phyloP scores from a whole-genome alignment of 1,140 invertebrate species.

The Bombus balteatus region DNA sequence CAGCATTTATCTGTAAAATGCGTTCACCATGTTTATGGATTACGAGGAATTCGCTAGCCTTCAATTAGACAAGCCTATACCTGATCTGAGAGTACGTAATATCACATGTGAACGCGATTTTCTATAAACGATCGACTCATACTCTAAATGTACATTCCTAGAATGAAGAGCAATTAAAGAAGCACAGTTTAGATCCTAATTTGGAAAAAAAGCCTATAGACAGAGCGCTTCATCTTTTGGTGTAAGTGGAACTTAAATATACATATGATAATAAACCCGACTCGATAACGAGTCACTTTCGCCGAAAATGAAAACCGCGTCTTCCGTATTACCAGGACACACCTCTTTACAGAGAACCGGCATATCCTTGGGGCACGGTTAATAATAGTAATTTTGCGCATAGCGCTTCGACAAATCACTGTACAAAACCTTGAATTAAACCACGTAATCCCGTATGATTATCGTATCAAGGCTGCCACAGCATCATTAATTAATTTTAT shows the following conservation, averaged over 20 bases:
- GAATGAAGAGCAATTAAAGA: conserved; percentile 73
- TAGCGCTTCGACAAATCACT: conserved; percentile 17
- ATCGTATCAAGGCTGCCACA: conserved; percentile 43
- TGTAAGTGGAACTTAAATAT: conserved; percentile 67
- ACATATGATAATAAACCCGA: neutral
- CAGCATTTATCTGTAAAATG: neutral
- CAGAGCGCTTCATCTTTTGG: conserved; percentile 73
- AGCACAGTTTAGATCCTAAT: conserved; percentile 67
- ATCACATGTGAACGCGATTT: neutral
- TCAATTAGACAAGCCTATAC: conserved; percentile 71
- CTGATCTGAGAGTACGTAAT: conserved; percentile 61
- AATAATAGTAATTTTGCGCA: conserved; percentile 40
- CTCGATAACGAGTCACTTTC: neutral
- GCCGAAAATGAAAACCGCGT: neutral
- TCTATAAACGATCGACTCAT: neutral
- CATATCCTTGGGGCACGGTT: neutral
- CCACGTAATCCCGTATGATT: conserved; percentile 49
- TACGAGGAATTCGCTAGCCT: conserved; percentile 73
- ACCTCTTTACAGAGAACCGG: neutral
- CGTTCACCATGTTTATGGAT: conserved; percentile 50
- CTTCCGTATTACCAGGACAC: neutral
- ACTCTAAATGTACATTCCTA: conserved; percentile 54
- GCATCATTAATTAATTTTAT: conserved; percentile 39
- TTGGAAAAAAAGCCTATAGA: conserved; percentile 72
- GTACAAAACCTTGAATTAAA: conserved; percentile 42